Percentiles rank a stretch among this genome's conserved stretches.
Conservation (phyloP, 2,888 invertebrate species). For the Serrognathus titanus region DNA sequence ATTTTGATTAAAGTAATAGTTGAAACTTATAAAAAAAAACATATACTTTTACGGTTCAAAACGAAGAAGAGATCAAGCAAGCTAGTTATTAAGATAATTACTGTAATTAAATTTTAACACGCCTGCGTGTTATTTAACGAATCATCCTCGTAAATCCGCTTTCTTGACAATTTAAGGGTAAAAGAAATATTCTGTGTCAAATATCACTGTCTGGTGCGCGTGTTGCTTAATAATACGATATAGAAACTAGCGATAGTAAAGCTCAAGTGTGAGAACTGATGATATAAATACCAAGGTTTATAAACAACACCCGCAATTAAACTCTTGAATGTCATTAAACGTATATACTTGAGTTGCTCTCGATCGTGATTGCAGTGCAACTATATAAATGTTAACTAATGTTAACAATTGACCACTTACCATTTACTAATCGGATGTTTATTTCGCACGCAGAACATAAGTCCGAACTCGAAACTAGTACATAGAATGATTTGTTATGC, state of each 20-base stretch:
- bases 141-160: too few species aligned
- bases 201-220: too few species aligned
- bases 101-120: too few species aligned
- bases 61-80: too few species aligned
- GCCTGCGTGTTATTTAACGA: too few species aligned
- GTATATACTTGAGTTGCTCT: constrained; percentile 12
- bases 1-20: too few species aligned
- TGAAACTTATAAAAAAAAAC: too few species aligned
- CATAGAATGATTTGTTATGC: background rate
- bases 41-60: too few species aligned
- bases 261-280: constrained; percentile 23
- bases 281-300: constrained; percentile 27
- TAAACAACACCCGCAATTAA: constrained; percentile 25
- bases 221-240: background rate
- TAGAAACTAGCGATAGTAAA: constrained; percentile 6
- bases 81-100: too few species aligned
- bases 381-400: constrained; percentile 17
- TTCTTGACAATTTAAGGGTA: too few species aligned
- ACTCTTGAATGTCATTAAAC: constrained; percentile 23
- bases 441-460: constrained; percentile 14
- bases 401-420: constrained; percentile 19
- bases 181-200: too few species aligned
- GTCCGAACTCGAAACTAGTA: constrained; percentile 9
- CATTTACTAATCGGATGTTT: constrained; percentile 16
- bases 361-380: constrained; percentile 16